Conservation (phyloP, 2,797 vertebrate species). For the Channallabes apus region DNA sequence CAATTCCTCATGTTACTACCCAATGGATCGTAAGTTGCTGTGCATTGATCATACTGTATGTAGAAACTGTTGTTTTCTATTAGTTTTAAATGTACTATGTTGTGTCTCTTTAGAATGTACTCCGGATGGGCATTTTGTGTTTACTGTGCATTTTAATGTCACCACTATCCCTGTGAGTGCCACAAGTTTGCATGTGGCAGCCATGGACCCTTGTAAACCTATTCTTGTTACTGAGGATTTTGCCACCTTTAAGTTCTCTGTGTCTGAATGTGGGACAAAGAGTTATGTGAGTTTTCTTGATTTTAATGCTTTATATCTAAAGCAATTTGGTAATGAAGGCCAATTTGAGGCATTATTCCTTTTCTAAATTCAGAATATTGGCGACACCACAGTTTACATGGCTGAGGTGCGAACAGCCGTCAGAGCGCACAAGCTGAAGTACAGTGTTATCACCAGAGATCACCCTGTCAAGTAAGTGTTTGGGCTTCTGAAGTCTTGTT, state of each 20-base stretch:
- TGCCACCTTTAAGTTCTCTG: conserved; percentile 69
- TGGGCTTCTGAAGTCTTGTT: not conserved
- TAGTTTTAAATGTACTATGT: too few relatives aligned
- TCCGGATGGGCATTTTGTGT: conserved; percentile 65
- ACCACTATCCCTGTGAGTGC: conserved; percentile 56
- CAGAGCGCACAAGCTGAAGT: conserved; percentile 64
- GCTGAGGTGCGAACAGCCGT: conserved; percentile 66
- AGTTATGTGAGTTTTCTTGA: conserved; percentile 63
- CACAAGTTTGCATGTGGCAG: conserved; percentile 56
- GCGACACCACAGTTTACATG: conserved; percentile 61
- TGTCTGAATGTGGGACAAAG: conserved; percentile 66
- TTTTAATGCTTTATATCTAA: not conserved
- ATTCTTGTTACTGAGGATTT: conserved; percentile 56
- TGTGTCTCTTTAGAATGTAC: conserved; percentile 63
- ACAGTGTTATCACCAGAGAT: conserved; percentile 66
- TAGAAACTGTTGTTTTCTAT: not conserved
- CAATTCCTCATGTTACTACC: conserved; percentile 64
- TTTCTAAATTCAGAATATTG: conserved; percentile 59
- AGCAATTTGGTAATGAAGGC: too few relatives aligned
- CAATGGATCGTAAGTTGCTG: conserved; percentile 68
- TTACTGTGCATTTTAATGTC: conserved; percentile 60
- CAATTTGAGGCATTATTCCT: not conserved
- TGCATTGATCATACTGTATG: not conserved
- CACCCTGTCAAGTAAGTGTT: conserved; percentile 48
- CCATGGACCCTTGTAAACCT: conserved; percentile 61